Base-by-base conservation (phyloP, 2,113 vertebrate genomes). In the Tylochromis polylepis region DNA sequence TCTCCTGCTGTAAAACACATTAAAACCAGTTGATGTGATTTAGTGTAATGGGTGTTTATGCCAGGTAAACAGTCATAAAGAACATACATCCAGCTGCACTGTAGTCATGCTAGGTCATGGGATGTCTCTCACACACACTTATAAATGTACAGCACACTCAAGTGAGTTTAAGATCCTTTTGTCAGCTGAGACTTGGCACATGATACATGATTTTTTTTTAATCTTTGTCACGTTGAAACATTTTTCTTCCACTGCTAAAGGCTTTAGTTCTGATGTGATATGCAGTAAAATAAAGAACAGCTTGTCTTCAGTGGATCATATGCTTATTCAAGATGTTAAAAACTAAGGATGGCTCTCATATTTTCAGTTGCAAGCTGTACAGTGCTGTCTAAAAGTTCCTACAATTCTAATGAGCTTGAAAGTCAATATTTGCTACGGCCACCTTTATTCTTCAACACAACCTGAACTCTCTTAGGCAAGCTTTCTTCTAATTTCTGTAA, bases 31-130 rank as follows among this genome's bases (percentile, higher is more conserved):
- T 82, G 34, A 80, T 62, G 22, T 83, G 85, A 72, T 92, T 53
- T 34, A 75, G 83, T 82, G 88, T 88, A 88, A 86, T 87, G 34
- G 67, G 27, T 70, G 79, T 87, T 91, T 85, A 72, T 85, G 41
- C 51, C 70, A 90, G 78, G 82, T 92, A 92, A 88, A 92, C 58
- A 80, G 78, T 80, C 83, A 82, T 59, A 60, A 88, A 85, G 65
- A 77, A 86, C 12, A 20, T 24, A 79, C 72, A 81, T 58, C 5
- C 31, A 41, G 77, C 81, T 62, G 24, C 38, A 53, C 85, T 84
- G 82, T 65, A 58, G 80, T 88, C 29, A 18, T 3, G 7, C 22
- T 49, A 22, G 22, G 82, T 91, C 72, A 84, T 11, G 4, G 78
- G 56, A 22, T 51, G 55, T 41, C 56, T 81, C 49, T 75, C 29